These are phyloP conservation scores for Cyrtodaria siliqua DNA, from an alignment of 2,888 invertebrate genomes.

Conservation along the genomic window DNA sequence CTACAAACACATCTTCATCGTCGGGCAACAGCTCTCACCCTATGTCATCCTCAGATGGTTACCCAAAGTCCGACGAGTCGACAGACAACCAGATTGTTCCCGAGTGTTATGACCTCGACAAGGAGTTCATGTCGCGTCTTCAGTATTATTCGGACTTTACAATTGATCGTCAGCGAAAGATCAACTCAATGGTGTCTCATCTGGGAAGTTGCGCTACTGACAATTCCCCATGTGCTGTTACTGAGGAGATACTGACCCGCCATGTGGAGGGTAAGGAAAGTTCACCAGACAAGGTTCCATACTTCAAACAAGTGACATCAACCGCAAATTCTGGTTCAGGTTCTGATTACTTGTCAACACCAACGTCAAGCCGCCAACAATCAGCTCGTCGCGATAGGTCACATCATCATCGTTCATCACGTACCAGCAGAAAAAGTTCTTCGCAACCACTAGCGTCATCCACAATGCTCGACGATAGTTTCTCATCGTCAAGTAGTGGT, in stretches of 20 bases:
- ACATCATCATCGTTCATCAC: constrained; percentile 51
- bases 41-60: constrained; percentile 70
- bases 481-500: constrained; percentile 66
- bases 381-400: constrained; percentile 39
- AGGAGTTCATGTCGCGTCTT: constrained; percentile 77
- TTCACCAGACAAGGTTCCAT: constrained; percentile 49
- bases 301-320: constrained; percentile 50
- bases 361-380: constrained; percentile 53
- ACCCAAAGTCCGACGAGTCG: constrained; percentile 70
- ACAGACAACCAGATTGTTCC: constrained; percentile 76
- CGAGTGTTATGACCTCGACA: constrained; percentile 69
- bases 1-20: constrained; percentile 57
- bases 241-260: constrained; percentile 67
- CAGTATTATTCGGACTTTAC: constrained; percentile 81
- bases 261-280: constrained; percentile 73
- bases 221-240: constrained; percentile 47
- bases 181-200: constrained; percentile 67
- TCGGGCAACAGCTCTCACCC: constrained; percentile 47
- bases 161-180: constrained; percentile 77
- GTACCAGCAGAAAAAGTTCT: constrained; percentile 62
- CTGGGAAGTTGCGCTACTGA: constrained; percentile 44
- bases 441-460: constrained; percentile 77
- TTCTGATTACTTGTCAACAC: constrained; percentile 62
- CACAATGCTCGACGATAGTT: constrained; percentile 73
- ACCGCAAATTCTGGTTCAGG: constrained; percentile 61